Conservation (phyloP, 2,888 invertebrate genomes). For the Pteria penguin region DNA sequence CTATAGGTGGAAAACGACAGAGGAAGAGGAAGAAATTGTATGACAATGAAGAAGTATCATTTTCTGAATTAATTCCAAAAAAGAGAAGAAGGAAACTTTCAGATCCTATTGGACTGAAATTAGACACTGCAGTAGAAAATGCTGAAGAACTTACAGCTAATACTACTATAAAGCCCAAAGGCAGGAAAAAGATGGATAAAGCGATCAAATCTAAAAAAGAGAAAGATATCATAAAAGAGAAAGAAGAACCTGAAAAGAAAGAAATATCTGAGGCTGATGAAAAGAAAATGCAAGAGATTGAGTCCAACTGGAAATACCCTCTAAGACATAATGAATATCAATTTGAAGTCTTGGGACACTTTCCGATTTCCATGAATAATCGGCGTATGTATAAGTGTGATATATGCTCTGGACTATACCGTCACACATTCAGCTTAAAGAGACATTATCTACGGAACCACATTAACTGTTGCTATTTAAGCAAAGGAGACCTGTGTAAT, state of each 20-base stretch:
- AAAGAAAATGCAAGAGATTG: conserved; percentile 26
- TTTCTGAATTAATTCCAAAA: conserved; percentile 39
- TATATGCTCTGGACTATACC: conserved; percentile 81
- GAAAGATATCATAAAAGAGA: conserved; percentile 13
- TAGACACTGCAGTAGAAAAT: not conserved
- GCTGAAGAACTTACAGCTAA: not conserved
- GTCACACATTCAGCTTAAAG: conserved; percentile 81
- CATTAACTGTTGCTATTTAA: conserved; percentile 81
- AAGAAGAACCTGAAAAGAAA: not conserved
- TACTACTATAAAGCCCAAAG: not conserved
- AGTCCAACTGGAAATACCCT: conserved; percentile 52
- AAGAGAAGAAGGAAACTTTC: conserved; percentile 15
- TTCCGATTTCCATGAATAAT: conserved; percentile 59
- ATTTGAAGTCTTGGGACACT: conserved; percentile 53
- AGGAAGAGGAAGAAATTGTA: conserved; percentile 40
- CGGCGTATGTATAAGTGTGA: conserved; percentile 82
- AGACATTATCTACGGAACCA: conserved; percentile 82
- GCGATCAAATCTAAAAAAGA: not conserved
- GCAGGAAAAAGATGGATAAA: not conserved
- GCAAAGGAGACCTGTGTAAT: conserved; percentile 78
- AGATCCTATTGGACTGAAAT: not conserved
- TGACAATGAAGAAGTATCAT: conserved; percentile 35
- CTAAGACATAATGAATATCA: conserved; percentile 48
- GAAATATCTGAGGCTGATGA: not conserved
- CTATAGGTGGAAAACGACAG: conserved; percentile 29